Base-by-base conservation (phyloP, 2,113 vertebrate genomes). In the Phoxinus phoxinus region DNA sequence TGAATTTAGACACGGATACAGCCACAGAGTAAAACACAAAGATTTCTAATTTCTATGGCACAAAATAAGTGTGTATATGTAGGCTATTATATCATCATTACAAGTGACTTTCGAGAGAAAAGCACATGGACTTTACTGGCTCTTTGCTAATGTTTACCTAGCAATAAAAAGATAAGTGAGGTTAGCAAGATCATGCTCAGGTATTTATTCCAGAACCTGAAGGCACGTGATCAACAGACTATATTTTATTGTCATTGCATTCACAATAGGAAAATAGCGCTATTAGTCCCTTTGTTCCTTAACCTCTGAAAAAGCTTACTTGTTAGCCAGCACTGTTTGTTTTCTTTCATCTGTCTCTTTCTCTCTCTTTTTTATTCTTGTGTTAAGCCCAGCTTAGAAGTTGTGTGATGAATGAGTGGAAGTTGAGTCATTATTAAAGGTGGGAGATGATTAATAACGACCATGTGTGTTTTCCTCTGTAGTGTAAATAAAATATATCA, bases 401-500 rank as follows among this genome's bases (percentile, higher is more conserved):
- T 94, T 89, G 90, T 95, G 93, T 96, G 93, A 97, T 95, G 90
- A 95, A 96, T 94, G 92, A 94, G 93, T 95, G 91, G 94, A 95
- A 92, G 93, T 95, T 93, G 96, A 93, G 96, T 95, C 93, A 92
- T 96, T 97, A 95, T 95, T 94, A 96, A 95, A 96, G 92, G 92
- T 95, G 91, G 94, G 94, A 95, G 93, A 93, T 96, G 94, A 97
- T 97, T 96, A 96, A 96, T 96, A 97, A 94, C 91, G 87, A 94
- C 92, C 92, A 92, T 93, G 92, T 93, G 95, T 95, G 92, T 95
- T 96, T 95, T 96, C 94, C 94, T 94, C 93, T 93, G 87, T 91
- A 96, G 93, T 94, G 94, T 96, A 96, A 97, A 96, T 97, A 97
- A 97, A 97, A 97, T 96, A 96, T 94, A 96, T 96, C 93, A 97